phyloP scores from a whole-genome alignment of 2,888 invertebrate genomes.

The Limenitis arthemis region DNA sequence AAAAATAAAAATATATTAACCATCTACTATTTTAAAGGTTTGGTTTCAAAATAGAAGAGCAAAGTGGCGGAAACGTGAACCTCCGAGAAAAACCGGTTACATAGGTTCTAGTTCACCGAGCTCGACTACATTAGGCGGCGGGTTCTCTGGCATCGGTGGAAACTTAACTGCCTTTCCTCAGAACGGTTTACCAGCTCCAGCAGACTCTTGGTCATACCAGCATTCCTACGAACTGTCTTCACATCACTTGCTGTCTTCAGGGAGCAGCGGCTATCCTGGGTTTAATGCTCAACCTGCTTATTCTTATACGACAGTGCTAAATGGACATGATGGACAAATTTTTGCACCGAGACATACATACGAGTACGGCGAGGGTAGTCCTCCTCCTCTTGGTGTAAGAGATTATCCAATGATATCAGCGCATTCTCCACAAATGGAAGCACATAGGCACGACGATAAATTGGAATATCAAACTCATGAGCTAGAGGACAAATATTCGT shows the following conservation, averaged over 20 bases:
- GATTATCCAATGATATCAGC: slow-evolving; percentile 78
- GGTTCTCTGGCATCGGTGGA: slow-evolving; percentile 65
- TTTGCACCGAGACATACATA: slow-evolving; percentile 76
- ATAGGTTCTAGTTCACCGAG: slow-evolving; percentile 79
- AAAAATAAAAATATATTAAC: background rate
- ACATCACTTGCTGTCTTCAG: slow-evolving; percentile 82
- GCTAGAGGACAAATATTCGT: slow-evolving; percentile 61
- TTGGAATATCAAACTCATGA: slow-evolving; percentile 59
- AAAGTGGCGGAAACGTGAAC: slow-evolving; percentile 95
- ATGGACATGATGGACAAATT: slow-evolving; percentile 82
- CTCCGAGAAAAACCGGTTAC: slow-evolving; percentile 90
- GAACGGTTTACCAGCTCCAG: slow-evolving; percentile 75
- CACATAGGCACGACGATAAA: slow-evolving; percentile 68
- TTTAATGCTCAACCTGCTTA: slow-evolving; percentile 74
- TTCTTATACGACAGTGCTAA: slow-evolving; percentile 78
- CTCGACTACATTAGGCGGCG: slow-evolving; percentile 77
- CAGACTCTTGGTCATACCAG: slow-evolving; percentile 86
- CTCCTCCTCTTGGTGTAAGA: slow-evolving; percentile 74
- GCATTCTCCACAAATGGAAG: slow-evolving; percentile 73
- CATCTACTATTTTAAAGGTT: slow-evolving; percentile 52
- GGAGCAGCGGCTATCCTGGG: slow-evolving; percentile 75
- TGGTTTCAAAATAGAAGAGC: slow-evolving; percentile 95
- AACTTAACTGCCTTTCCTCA: slow-evolving; percentile 71
- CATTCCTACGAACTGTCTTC: slow-evolving; percentile 83
- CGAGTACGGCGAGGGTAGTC: slow-evolving; percentile 74